Base-by-base conservation (phyloP, 1,140 invertebrate species). In the Euura lappo region DNA sequence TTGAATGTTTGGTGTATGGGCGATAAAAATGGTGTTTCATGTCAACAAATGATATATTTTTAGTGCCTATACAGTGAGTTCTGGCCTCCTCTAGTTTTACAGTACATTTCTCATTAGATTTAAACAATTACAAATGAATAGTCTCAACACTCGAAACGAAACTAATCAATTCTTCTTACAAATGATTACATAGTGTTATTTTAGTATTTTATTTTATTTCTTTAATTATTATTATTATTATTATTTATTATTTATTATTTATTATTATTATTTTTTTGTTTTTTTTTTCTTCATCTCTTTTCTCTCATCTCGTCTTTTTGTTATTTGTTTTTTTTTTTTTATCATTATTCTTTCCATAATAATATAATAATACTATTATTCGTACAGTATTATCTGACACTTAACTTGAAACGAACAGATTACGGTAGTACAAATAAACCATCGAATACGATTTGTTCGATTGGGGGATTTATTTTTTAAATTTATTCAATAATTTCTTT, bases 1-100 rank as follows among this genome's bases (percentile, higher is more conserved):
- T 28, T 28, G 28, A 28, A 28, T 28, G 28, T 28, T 28, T 28
- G 28, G 28, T 28, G 7, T 7, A 51, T 51, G 47, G 47, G 47
- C 7, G 47, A n/a, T 51, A 1, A 51, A 51, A 8, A 28, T 28
- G 51, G 47, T 65, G 10, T 70, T 82, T 82, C 81, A 82, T 82
- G 81, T 82, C 81, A 82, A 82, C 81, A 82, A 82, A 82, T 82
- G 79, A 82, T 82, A 82, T 82, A 82, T 82, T 82, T 82, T 82
- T 82, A 82, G 80, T 82, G 78, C 81, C 81, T 82, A 82, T 82
- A 81, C 74, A 75, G 69, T 75, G 74, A 75, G 74, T 75, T 75
- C 71, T 73, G 28, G 74, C 69, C 80, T 82, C 80, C 76, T 81
- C 81, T 81, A 80, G 78, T 81, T 80, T 82, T 82, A 82, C 81